Evolutionary conservation across 2,113 vertebrate species (phyloP).

Genomic region (Tangachromis dhanisi): DNA sequence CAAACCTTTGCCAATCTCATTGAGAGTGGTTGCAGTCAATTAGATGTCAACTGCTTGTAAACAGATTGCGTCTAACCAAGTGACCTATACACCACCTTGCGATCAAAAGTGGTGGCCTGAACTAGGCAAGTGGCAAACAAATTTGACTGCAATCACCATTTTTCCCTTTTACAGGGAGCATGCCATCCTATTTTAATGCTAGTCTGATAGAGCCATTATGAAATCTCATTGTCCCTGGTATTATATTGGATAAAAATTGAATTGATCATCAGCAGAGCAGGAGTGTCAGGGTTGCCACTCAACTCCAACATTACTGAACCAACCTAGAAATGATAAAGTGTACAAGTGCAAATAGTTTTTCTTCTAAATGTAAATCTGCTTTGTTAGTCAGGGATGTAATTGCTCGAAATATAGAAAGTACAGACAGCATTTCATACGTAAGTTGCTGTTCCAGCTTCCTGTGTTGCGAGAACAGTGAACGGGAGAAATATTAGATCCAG

Average conservation of each 20-base stretch:
- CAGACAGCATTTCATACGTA: not conserved
- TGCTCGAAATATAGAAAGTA: rapidly evolving
- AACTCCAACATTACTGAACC: not conserved
- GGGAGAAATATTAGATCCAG: not conserved
- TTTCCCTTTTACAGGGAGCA: not conserved
- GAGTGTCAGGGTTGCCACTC: not conserved
- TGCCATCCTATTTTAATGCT: not conserved
- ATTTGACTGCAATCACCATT: not conserved
- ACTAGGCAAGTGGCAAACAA: not conserved
- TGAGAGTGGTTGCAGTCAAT: not conserved
- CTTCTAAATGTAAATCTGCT: not conserved
- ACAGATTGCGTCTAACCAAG: rapidly evolving
- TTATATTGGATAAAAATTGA: not conserved
- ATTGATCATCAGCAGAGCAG: not conserved
- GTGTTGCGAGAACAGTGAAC: not conserved
- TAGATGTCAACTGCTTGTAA: not conserved
- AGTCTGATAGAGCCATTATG: not conserved
- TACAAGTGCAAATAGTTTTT: not conserved
- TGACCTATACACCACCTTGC: not conserved
- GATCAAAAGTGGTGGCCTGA: not conserved
- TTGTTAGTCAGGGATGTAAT: not conserved
- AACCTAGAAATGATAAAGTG: not conserved
- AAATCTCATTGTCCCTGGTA: not conserved
- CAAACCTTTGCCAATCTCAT: not conserved
- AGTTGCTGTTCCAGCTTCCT: rapidly evolving